Evolutionary conservation across 2,797 vertebrate species (phyloP).

Genomic region (Phalanger gymnotis): DNA sequence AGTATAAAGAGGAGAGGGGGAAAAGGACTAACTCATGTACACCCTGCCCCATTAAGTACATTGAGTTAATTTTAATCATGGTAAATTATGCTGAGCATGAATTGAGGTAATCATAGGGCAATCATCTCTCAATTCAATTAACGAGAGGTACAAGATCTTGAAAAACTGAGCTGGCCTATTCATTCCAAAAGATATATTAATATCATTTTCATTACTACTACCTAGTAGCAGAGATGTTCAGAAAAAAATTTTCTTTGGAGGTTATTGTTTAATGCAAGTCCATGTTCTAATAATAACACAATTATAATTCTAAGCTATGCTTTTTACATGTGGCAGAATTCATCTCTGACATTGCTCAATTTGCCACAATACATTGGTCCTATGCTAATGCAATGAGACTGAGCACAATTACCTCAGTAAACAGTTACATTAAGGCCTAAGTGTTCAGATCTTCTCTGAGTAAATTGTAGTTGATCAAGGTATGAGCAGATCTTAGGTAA

Average conservation of each 20-base stretch:
- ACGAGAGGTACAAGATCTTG: slow-evolving; percentile 62
- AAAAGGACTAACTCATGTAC: slow-evolving; percentile 26
- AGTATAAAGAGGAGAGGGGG: slow-evolving; percentile 18
- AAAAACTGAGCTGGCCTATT: slow-evolving; percentile 62
- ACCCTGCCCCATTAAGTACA: slow-evolving; percentile 58
- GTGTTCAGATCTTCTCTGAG: slow-evolving; percentile 10
- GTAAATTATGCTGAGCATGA: slow-evolving; percentile 71
- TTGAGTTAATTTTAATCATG: slow-evolving; percentile 73
- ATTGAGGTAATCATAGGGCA: slow-evolving; percentile 74
- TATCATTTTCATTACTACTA: slow-evolving; percentile 51
- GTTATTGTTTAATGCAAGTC: slow-evolving; percentile 37
- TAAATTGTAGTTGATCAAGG: neutral
- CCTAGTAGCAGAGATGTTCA: slow-evolving; percentile 54
- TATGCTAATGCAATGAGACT: slow-evolving; percentile 11
- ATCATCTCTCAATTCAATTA: slow-evolving; percentile 75
- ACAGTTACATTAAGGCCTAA: neutral
- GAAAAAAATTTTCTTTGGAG: slow-evolving; percentile 42
- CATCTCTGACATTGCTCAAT: slow-evolving; percentile 36
- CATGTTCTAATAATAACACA: slow-evolving; percentile 49
- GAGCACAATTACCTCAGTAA: neutral
- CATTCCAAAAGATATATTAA: slow-evolving; percentile 56
- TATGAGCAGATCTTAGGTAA: neutral
- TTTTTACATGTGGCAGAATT: slow-evolving; percentile 31
- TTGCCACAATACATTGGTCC: slow-evolving; percentile 13
- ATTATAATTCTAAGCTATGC: slow-evolving; percentile 49